Percentiles rank a stretch among this genome's conserved stretches.
These are phyloP conservation scores for Halcyon chelicuti DNA, from an alignment of 2,797 vertebrate genomes.

Conservation along the genomic window DNA sequence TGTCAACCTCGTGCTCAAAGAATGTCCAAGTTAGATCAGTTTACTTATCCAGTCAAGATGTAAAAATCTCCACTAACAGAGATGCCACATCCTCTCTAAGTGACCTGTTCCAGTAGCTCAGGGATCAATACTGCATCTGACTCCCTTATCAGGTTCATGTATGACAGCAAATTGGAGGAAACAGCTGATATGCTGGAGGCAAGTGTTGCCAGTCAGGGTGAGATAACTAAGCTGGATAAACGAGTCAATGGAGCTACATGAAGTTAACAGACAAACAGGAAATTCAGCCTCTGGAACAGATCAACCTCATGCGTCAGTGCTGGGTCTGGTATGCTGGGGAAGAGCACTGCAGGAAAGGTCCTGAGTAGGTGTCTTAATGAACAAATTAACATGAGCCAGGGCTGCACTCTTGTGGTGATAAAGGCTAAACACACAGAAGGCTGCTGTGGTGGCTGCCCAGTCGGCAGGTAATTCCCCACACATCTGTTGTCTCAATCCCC, in stretches of 20 bases:
- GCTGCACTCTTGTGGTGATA: background rate
- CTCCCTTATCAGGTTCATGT: background rate
- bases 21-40: background rate
- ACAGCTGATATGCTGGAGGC: background rate
- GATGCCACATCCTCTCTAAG: background rate
- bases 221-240: background rate
- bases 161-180: background rate
- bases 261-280: background rate
- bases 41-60: background rate
- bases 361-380: background rate
- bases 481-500: rapidly evolving
- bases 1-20: background rate
- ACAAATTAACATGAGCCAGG: background rate
- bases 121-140: background rate
- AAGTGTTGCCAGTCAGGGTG: background rate
- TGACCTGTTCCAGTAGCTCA: background rate
- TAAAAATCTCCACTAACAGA: background rate
- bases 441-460: background rate
- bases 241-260: background rate
- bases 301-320: background rate
- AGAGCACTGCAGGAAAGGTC: background rate
- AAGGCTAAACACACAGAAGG: background rate
- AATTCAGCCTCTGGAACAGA: background rate
- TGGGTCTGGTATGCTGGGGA: background rate
- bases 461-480: rapidly evolving